A percentile compares a stretch with the other conserved stretches of the same genome.
Conservation (phyloP, 37 sponge, comb jelly and placozoan genomes). For the Tethya wilhelma region DNA sequence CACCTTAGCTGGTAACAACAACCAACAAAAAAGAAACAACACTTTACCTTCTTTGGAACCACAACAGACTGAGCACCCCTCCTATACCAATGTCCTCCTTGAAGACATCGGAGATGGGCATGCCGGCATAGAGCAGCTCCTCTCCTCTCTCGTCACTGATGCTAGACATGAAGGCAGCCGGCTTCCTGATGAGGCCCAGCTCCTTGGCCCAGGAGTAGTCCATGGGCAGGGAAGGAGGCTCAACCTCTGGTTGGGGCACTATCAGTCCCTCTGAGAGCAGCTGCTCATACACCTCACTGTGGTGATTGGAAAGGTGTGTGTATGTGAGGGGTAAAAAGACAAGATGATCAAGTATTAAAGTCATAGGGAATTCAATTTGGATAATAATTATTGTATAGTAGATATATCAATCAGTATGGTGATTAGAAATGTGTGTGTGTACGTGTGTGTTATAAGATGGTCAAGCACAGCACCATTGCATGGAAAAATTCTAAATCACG, state of each 20-base stretch:
- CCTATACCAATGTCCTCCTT: slow-evolving; percentile 96
- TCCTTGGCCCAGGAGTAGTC: slow-evolving; percentile 99
- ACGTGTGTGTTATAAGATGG: background rate
- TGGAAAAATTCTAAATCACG: too few relatives aligned
- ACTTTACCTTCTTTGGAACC: slow-evolving; percentile 96
- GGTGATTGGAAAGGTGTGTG: background rate
- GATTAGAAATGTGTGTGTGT: too few relatives aligned
- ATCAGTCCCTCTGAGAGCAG: slow-evolving; percentile 75
- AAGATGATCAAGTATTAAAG: too few relatives aligned
- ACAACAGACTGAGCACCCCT: slow-evolving; percentile 93
- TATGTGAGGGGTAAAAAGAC: slow-evolving; percentile 5
- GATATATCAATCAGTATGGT: too few relatives aligned
- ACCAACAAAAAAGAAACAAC: too few relatives aligned
- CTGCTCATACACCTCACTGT: slow-evolving; percentile 89
- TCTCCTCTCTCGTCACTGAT: slow-evolving; percentile 98
- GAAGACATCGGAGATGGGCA: slow-evolving; percentile 96
- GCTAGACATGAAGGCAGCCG: slow-evolving; percentile 90
- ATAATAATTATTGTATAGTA: too few relatives aligned
- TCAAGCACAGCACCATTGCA: background rate
- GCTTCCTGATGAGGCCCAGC: slow-evolving; percentile 93
- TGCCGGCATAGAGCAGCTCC: slow-evolving; percentile 96
- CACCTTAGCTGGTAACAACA: too few relatives aligned
- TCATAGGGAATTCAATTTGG: too few relatives aligned
- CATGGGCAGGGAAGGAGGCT: slow-evolving; percentile 94
- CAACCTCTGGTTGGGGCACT: slow-evolving; percentile 80